Percentiles rank a stretch among this genome's conserved stretches.
Evolutionary conservation across 2,113 vertebrate species (phyloP).

Genomic region (Nothocercus julius): DNA sequence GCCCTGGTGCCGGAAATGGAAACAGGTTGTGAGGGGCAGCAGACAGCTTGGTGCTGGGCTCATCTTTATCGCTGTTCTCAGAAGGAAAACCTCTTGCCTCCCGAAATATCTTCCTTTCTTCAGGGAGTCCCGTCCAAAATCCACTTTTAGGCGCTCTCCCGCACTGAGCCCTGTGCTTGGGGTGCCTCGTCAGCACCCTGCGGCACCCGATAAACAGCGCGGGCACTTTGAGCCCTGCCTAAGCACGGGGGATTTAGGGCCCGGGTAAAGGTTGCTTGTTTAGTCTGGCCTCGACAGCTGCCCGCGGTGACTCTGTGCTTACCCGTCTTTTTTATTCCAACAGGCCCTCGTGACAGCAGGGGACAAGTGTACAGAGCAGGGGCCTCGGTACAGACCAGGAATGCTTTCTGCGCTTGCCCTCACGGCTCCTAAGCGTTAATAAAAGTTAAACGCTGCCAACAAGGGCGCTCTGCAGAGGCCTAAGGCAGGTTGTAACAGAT

Average conservation of each 20-base stretch:
- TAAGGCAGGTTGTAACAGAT: too few species aligned
- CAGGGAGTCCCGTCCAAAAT: neutral
- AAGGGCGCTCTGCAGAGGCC: too few species aligned
- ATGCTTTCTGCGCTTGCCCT: too few species aligned
- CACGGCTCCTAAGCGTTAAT: too few species aligned
- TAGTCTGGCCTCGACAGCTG: slow-evolving; percentile 19
- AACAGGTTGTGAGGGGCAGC: neutral
- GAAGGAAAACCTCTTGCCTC: neutral
- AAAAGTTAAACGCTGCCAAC: too few species aligned
- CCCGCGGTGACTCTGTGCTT: neutral
- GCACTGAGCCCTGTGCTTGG: too few species aligned
- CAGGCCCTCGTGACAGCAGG: too few species aligned
- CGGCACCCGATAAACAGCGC: neutral
- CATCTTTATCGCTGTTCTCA: neutral
- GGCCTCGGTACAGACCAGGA: too few species aligned
- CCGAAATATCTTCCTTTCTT: neutral
- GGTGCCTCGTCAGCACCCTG: neutral
- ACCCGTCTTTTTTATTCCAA: too few species aligned
- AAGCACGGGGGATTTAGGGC: neutral
- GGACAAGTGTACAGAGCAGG: too few species aligned
- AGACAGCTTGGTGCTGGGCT: neutral
- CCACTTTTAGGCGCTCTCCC: neutral
- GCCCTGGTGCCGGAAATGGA: neutral
- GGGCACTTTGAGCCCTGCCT: neutral
- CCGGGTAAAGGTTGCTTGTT: slow-evolving; percentile 65